Percentiles rank a stretch among this genome's conserved stretches.
These are phyloP conservation scores for Phataginus tetradactyla DNA, from an alignment of 2,797 vertebrate species.

Conservation along the genomic window DNA sequence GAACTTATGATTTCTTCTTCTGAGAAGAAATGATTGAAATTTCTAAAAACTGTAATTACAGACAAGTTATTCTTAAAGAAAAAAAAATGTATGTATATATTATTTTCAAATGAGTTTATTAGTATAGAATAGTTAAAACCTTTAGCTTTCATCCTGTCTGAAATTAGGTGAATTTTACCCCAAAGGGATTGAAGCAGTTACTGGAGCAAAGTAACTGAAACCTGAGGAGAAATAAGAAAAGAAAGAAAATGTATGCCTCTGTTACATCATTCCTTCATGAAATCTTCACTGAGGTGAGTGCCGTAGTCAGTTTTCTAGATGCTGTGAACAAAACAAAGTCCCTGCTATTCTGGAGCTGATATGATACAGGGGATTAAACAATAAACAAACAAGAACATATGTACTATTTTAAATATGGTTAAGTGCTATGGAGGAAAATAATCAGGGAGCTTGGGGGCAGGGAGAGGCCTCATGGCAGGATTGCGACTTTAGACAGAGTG, in stretches of 20 bases:
- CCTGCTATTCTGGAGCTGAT: not conserved
- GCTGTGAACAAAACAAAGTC: not conserved
- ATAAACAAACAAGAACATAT: not conserved
- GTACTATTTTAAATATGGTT: not conserved
- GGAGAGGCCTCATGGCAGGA: not conserved
- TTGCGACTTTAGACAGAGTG: too few relatives aligned
- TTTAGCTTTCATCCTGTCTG: slow-evolving; percentile 11
- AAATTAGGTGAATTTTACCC: not conserved
- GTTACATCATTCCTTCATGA: not conserved
- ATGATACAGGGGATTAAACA: not conserved
- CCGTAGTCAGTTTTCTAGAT: not conserved
- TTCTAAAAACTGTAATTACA: slow-evolving; percentile 43
- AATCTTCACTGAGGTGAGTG: not conserved
- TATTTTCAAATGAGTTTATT: not conserved
- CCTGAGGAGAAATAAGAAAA: not conserved
- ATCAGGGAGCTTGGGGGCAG: not conserved
- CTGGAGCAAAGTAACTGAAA: not conserved
- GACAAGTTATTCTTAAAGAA: slow-evolving; percentile 14
- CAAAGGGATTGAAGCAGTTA: not conserved
- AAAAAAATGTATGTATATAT: not conserved
- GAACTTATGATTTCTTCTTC: not conserved
- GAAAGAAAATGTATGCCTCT: not conserved
- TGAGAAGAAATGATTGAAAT: slow-evolving; percentile 34
- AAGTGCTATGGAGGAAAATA: not conserved
- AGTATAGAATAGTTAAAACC: not conserved